phyloP scores from a whole-genome alignment of 2,888 invertebrate genomes.

The Pseudococcus viburni region DNA sequence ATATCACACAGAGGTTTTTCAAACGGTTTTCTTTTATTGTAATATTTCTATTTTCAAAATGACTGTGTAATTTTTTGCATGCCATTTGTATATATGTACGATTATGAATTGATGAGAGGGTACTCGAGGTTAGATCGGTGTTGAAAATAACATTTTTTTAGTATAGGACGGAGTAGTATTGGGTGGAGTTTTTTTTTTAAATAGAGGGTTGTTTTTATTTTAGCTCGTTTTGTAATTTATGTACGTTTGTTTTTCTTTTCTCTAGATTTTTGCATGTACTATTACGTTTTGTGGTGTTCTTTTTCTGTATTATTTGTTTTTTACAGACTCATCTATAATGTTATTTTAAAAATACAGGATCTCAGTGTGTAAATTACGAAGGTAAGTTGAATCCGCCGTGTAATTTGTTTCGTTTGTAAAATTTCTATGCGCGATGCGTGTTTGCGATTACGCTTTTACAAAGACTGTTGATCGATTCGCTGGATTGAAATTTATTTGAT shows the following conservation, averaged over 20 bases:
- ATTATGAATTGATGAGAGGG: neutral
- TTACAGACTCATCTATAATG: slow-evolving; percentile 62
- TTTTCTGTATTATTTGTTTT: slow-evolving; percentile 56
- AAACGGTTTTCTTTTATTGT: neutral
- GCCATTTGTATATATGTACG: neutral
- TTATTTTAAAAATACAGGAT: slow-evolving; percentile 46
- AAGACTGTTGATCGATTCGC: neutral
- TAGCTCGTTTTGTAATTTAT: neutral
- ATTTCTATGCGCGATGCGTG: neutral
- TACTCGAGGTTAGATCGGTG: neutral
- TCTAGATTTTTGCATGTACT: neutral
- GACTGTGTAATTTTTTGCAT: neutral
- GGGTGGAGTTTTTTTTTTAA: neutral
- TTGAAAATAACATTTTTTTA: neutral
- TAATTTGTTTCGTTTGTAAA: neutral
- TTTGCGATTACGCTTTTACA: neutral
- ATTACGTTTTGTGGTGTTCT: slow-evolving; percentile 36
- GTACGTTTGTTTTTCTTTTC: slow-evolving; percentile 2
- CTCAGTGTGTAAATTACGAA: slow-evolving; percentile 17
- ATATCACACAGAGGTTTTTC: neutral
- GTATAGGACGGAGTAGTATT: neutral
- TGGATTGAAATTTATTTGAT: neutral
- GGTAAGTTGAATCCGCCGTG: slow-evolving; percentile 32
- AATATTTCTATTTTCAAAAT: neutral
- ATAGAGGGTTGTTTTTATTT: neutral